Conservation (phyloP, 2,113 vertebrate species). For the Sardina pilchardus region DNA sequence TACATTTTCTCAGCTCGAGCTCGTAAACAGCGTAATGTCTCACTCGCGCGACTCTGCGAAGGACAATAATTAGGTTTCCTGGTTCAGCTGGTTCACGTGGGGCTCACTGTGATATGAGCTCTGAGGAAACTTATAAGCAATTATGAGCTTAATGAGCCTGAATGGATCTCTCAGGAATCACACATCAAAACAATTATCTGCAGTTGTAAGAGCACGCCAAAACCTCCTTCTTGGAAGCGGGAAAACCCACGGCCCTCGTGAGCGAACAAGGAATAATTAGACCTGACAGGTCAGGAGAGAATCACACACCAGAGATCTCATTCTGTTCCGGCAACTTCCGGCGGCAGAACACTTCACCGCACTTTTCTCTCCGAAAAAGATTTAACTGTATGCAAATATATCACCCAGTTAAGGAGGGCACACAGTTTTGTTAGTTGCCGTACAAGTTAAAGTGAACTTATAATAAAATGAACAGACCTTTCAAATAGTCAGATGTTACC, state of each 20-base stretch:
- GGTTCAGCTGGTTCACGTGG: slow-evolving; percentile 8
- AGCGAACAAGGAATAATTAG: background rate
- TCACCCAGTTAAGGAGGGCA: too few species aligned
- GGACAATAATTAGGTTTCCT: slow-evolving; percentile 12
- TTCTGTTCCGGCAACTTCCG: background rate
- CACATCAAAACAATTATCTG: slow-evolving; percentile 57
- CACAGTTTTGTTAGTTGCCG: background rate
- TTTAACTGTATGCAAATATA: background rate
- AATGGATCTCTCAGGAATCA: slow-evolving; percentile 49
- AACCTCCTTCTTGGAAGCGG: slow-evolving; percentile 36
- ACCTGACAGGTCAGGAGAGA: background rate
- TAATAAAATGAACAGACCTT: background rate
- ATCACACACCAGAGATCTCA: background rate
- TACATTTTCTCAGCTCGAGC: background rate
- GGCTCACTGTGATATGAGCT: slow-evolving; percentile 31
- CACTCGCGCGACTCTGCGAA: background rate
- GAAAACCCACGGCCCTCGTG: slow-evolving; percentile 31
- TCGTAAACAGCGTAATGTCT: background rate
- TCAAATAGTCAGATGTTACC: background rate
- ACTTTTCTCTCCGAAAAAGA: background rate
- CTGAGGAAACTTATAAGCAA: slow-evolving; percentile 52
- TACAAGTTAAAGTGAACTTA: background rate
- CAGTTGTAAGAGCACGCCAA: slow-evolving; percentile 32
- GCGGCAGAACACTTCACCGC: background rate
- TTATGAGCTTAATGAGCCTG: slow-evolving; percentile 62